Percentiles rank a stretch among this genome's conserved stretches.
These are phyloP conservation scores for Pteropus rufus DNA, from an alignment of 2,797 vertebrate species.

Conservation along the genomic window DNA sequence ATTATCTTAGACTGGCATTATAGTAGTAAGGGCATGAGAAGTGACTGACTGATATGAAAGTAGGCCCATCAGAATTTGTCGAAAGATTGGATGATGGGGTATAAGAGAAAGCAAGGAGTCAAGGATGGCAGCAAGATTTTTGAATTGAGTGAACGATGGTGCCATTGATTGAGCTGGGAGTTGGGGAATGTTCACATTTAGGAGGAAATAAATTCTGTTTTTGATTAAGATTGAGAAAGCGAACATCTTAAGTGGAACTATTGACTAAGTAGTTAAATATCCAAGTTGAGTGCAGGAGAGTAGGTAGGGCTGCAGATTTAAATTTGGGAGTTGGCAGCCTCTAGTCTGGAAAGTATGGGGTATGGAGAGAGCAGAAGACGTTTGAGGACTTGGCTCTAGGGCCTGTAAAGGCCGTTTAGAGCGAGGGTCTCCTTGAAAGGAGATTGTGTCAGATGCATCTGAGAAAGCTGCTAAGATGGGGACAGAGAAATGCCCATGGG, in stretches of 20 bases:
- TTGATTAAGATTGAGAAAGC: neutral
- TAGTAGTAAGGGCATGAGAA: neutral
- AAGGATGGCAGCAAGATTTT: neutral
- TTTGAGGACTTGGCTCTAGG: neutral
- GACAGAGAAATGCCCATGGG: neutral
- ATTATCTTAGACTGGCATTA: neutral
- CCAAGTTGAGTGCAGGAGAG: neutral
- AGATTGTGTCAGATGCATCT: neutral
- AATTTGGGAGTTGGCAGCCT: neutral
- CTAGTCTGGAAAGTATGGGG: no score
- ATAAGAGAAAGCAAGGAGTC: neutral
- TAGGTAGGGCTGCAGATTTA: neutral
- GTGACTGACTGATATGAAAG: neutral
- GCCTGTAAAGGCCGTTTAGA: neutral
- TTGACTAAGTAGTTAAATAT: neutral
- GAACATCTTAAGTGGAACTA: neutral
- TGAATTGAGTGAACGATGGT: neutral
- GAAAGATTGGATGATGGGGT: neutral
- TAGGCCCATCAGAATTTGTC: neutral
- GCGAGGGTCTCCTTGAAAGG: neutral
- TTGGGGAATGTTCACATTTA: neutral
- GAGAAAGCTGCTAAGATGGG: neutral
- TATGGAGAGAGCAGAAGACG: neutral
- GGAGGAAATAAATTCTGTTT: constrained; percentile 1
- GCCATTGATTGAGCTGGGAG: neutral